Base-by-base conservation (phyloP, 2,888 invertebrate species). In the Perithous albicinctus region DNA sequence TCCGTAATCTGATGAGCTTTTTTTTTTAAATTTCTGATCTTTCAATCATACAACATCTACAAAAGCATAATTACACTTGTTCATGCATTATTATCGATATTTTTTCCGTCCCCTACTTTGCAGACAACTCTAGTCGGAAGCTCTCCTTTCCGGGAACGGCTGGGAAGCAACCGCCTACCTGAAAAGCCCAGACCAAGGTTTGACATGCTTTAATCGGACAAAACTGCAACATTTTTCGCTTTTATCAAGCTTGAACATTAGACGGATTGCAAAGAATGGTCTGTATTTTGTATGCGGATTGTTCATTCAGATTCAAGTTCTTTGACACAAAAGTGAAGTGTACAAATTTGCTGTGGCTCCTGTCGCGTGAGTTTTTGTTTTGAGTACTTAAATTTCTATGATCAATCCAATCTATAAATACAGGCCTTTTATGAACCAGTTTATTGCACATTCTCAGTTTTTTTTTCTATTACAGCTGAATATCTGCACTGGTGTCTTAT, bases 91-190 rank as follows among this genome's bases (percentile, higher is more conserved):
- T 86, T 61, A 73, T 74, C 81, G 83, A 41, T 74, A 66, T 86
- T 70, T 59, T 59, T 86, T 72, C 85, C 85, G 86, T 85, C 85
- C 87, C 86, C 82, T 89, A 83, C 85, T 91, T 94, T 94, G 86
- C 94, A 95, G 95, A 94, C 94, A 89, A 94, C 94, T 89, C 93
- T 93, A 88, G 94, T 94, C 77, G 94, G 94, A 83, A 97, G 95
- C 94, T 97, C 97, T 88, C 97, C 97, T 89, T 97, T 97, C 94
- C 95, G 98, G 91, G 98, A 98, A 94, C 95, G 98, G 85, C 95
- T 97, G 86, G 97, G 97, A 92, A 97, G 97, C 94, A 97, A 97
- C 92, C 95, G 97, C 82, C 94, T 97, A 90, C 96, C 96, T 86
- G 97, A 98, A 93, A 95, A 96, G 90, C 95, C 95, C 81, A 95